phyloP scores from a whole-genome alignment of 1,140 invertebrate genomes.

The Atta colombica region DNA sequence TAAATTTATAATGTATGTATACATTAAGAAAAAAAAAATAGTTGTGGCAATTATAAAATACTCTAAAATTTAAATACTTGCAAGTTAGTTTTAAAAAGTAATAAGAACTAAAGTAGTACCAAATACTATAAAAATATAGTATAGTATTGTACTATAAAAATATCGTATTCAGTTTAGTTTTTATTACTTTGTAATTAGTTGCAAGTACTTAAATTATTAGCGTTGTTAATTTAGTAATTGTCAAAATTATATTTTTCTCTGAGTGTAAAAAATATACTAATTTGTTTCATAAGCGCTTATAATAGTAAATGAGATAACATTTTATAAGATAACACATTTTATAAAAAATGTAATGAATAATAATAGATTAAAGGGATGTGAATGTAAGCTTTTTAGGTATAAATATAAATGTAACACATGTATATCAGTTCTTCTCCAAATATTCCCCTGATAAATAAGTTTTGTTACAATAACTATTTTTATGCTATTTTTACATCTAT shows the following conservation, averaged over 20 bases:
- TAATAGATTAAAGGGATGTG: not conserved
- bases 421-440: constrained; percentile 10
- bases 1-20: not conserved
- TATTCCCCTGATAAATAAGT: constrained; percentile 17
- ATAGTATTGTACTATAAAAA: too few relatives aligned
- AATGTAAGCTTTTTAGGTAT: not conserved
- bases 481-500: not conserved
- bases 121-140: too few relatives aligned
- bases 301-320: not conserved
- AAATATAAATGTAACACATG: not conserved
- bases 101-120: too few relatives aligned
- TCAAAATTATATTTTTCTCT: too few relatives aligned
- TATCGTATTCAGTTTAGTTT: too few relatives aligned
- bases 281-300: not conserved
- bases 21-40: too few relatives aligned
- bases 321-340: not conserved
- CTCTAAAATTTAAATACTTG: too few relatives aligned
- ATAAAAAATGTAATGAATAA: not conserved
- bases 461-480: not conserved
- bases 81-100: too few relatives aligned
- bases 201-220: too few relatives aligned
- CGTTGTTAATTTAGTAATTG: too few relatives aligned
- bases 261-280: not conserved
- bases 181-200: too few relatives aligned
- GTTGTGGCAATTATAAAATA: too few relatives aligned